Conservation (phyloP, 2,888 invertebrate genomes). For the Pinctada fucata region DNA sequence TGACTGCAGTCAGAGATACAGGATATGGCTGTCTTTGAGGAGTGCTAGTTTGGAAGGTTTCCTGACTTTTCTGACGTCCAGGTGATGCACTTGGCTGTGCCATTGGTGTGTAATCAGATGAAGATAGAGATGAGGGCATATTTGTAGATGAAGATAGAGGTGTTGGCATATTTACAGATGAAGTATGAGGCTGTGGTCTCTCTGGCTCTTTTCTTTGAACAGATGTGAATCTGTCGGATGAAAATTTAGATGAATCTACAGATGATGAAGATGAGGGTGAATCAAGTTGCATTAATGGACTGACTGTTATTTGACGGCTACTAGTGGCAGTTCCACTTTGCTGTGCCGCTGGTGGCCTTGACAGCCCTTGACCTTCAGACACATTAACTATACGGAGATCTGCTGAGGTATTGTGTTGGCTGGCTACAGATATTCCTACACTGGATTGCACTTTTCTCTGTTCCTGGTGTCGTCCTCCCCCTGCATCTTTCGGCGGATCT, state of each 20-base stretch:
- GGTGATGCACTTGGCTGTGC: not conserved
- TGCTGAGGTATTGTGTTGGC: slow-evolving; percentile 33
- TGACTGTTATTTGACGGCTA: slow-evolving; percentile 36
- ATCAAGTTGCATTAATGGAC: slow-evolving; percentile 33
- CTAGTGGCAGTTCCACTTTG: slow-evolving; percentile 16
- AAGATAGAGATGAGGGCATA: not conserved
- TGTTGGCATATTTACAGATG: slow-evolving; percentile 5
- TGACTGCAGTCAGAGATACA: slow-evolving; percentile 20
- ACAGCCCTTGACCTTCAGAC: not conserved
- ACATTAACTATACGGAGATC: slow-evolving; percentile 44
- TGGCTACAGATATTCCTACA: slow-evolving; percentile 42
- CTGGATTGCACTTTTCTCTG: slow-evolving; percentile 35
- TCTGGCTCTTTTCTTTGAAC: slow-evolving; percentile 12
- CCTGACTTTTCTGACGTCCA: not conserved
- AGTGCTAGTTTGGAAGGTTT: slow-evolving; percentile 2
- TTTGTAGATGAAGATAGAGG: not conserved
- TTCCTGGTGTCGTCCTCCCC: slow-evolving; percentile 18
- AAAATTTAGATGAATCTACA: slow-evolving; percentile 3
- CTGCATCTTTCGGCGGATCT: slow-evolving; percentile 35
- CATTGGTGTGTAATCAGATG: not conserved
- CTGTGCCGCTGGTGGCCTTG: slow-evolving; percentile 16
- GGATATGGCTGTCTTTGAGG: slow-evolving; percentile 31
- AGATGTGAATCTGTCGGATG: not conserved
- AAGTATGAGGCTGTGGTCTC: slow-evolving; percentile 5
- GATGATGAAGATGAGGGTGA: slow-evolving; percentile 27